These are phyloP conservation scores for Semaprochilodus insignis DNA, from an alignment of 2,797 vertebrate species.

Conservation along the genomic window DNA sequence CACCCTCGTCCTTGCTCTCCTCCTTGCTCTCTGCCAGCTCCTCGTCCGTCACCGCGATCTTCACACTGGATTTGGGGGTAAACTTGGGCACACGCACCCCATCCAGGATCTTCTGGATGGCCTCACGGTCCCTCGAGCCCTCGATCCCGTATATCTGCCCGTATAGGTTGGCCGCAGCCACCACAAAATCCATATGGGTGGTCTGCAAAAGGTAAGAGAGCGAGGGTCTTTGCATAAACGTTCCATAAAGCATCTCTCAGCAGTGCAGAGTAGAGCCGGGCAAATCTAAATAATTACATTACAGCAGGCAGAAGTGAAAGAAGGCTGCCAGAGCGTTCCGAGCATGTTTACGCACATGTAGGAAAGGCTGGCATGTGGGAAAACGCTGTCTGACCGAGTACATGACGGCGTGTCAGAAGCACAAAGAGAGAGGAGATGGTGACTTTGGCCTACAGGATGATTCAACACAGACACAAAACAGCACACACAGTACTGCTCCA, in stretches of 20 bases:
- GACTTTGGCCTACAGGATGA: not conserved
- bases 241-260: slow-evolving; percentile 1
- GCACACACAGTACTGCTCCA: not conserved
- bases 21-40: slow-evolving; percentile 67
- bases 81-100: slow-evolving; percentile 66
- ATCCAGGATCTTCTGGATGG: slow-evolving; percentile 64
- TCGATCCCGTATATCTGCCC: slow-evolving; percentile 76
- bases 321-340: not conserved
- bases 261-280: slow-evolving; percentile 2
- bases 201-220: slow-evolving; percentile 69
- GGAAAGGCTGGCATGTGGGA: not conserved
- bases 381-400: slow-evolving; percentile 9
- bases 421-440: not conserved
- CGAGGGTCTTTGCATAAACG: slow-evolving; percentile 1
- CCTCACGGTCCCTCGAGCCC: slow-evolving; percentile 61
- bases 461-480: slow-evolving; percentile 17
- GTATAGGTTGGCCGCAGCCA: slow-evolving; percentile 84
- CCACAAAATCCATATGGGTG: slow-evolving; percentile 81
- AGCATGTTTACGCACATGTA: not conserved
- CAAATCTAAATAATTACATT: slow-evolving; percentile 41
- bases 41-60: slow-evolving; percentile 71
- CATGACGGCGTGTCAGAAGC: not conserved
- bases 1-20: slow-evolving; percentile 69
- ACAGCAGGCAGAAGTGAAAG: slow-evolving; percentile 5
- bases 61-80: slow-evolving; percentile 67